Percentiles rank a stretch among this genome's conserved stretches.
Conservation (phyloP, 2,797 vertebrate genomes). For the Poeciliopsis turneri region DNA sequence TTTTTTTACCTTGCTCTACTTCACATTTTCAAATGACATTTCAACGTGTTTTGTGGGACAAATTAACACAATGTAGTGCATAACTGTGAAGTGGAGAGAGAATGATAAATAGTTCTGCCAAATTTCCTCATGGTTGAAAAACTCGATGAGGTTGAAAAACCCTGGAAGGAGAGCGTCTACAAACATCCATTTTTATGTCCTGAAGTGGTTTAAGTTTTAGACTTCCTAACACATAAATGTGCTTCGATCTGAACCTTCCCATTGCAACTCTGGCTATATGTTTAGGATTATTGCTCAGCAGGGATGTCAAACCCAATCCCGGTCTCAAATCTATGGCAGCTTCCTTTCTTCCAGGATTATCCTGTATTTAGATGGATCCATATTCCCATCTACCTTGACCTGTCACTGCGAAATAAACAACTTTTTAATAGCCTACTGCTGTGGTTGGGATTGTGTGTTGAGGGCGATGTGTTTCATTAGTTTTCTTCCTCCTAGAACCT, state of each 20-base stretch:
- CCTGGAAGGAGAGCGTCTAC: background rate
- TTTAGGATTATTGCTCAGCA: background rate
- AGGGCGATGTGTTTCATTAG: background rate
- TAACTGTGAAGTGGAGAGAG: background rate
- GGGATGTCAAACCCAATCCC: background rate
- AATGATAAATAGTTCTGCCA: background rate
- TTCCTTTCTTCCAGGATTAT: background rate
- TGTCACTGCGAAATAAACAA: background rate
- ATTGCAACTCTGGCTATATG: background rate
- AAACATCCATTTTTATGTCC: background rate
- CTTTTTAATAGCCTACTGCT: background rate
- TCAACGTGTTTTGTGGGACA: background rate
- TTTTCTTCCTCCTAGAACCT: background rate
- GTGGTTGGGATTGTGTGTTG: no score
- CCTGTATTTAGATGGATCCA: background rate
- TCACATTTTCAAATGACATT: conserved; percentile 23
- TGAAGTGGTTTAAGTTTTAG: background rate
- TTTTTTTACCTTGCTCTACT: background rate
- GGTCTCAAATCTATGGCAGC: background rate
- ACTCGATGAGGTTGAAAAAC: no score
- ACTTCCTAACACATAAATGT: background rate
- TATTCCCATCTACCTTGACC: background rate
- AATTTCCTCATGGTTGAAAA: background rate
- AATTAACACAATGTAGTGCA: background rate
- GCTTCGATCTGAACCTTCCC: background rate